Conservation (phyloP, 2,113 vertebrate genomes). For the Tonatia bakeri region DNA sequence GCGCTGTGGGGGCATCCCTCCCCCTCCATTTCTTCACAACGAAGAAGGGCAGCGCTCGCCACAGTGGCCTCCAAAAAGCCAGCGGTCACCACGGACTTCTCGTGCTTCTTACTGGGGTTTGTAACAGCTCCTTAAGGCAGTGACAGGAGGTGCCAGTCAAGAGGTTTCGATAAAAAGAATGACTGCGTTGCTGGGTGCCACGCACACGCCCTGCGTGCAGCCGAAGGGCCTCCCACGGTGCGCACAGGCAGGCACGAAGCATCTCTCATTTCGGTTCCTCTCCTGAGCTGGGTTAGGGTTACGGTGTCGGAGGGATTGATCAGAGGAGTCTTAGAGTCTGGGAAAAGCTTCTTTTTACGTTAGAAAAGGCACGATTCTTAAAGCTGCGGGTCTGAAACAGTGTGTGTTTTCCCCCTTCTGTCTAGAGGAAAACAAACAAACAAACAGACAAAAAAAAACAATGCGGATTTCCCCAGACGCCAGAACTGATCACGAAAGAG, state of each 20-base stretch:
- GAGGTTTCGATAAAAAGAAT: background rate
- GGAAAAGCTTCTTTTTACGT: background rate
- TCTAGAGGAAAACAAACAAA: background rate
- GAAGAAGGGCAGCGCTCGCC: background rate
- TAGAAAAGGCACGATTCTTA: background rate
- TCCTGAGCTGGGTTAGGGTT: accelerated
- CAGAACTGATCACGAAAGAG: background rate
- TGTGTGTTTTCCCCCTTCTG: no score
- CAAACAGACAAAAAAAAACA: background rate
- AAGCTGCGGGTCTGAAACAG: background rate
- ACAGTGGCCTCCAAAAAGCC: background rate
- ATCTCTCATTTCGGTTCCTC: background rate
- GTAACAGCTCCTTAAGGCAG: background rate
- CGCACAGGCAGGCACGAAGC: background rate
- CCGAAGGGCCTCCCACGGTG: background rate
- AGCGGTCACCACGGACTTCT: background rate
- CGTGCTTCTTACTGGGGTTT: background rate
- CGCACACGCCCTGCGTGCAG: background rate
- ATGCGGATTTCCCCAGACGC: background rate
- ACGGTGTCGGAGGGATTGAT: background rate
- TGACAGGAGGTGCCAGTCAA: background rate
- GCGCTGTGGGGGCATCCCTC: accelerated
- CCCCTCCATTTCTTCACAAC: background rate
- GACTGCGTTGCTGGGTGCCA: accelerated
- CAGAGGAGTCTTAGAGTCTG: background rate